Evolutionary conservation across 2,888 invertebrate genomes (phyloP), one percentile per base, ranked within the genome.

Genomic region (Drosophila atripex): DNA sequence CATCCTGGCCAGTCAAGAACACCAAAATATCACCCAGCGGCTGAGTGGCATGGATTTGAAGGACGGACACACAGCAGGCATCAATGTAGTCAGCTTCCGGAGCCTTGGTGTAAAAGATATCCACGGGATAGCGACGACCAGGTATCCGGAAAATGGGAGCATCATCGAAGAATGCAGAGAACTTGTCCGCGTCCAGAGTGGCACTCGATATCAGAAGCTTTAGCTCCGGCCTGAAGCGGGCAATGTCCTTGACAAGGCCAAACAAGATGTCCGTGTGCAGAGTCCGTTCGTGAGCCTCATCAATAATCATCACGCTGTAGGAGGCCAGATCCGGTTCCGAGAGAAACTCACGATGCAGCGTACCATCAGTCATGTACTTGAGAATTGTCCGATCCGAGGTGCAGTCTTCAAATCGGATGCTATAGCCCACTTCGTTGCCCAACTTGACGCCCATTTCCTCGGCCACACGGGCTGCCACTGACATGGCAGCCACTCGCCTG

Each of bases 351-450:
- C 99, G 93, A 76, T 99, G 96, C 45, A 99, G 92, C 89, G 99
- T 99, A 88, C 99, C 99, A 92, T 99, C 99, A 30, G 99, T 99
- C 99, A 99, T 99, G 90, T 99, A 99, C 92, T 99, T 99, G 51
- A 99, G 94, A 18, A 97, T 93, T 7, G 99, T 99, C 77, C 98
- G 93, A 91, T 99, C 99, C 3, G 98, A 98, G 0, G 99, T 99
- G 90, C 99, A 99, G 90, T 99, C 99, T 93, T 99, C 99, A 93
- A 99, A 99, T 80, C 99, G 94, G 87, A 99, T 99, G 75, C 96
- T 95, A 80, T 96, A 96, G 4, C 96, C 96, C 51, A 97, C 97
- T 93, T 97, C 97, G 91, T 96, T 97, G 52, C 99, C 99, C 25
- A 99, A 93, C 92, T 99, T 99, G 0, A 97, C 96, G 76, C 95